Percentiles rank a stretch among this genome's conserved stretches.
Evolutionary conservation across 1,140 invertebrate species (phyloP).

Genomic region (Teleopsis dalmanni): DNA sequence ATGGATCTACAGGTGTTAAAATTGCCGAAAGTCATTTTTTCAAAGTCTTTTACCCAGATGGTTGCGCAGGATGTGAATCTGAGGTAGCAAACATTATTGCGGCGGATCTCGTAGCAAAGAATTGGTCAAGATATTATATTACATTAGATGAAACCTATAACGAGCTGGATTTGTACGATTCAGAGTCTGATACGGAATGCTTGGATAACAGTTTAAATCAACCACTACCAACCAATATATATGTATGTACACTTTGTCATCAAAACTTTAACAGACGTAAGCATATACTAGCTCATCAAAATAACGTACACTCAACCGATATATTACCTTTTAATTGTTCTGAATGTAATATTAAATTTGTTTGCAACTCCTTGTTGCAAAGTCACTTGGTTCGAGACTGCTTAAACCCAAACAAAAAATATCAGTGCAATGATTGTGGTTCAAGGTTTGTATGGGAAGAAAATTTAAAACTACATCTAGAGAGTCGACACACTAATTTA

Average conservation of each 20-base stretch:
- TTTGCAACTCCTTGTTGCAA: conserved; percentile 20
- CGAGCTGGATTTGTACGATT: conserved; percentile 31
- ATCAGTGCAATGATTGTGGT: conserved; percentile 19
- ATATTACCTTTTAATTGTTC: conserved; percentile 17
- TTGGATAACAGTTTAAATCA: no score
- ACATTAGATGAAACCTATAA: conserved; percentile 24
- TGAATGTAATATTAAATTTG: conserved; percentile 19
- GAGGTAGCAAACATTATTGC: conserved; percentile 21
- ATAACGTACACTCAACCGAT: conserved; percentile 10
- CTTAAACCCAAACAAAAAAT: conserved; percentile 18
- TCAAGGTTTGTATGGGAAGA: conserved; percentile 25
- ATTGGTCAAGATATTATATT: conserved; percentile 29
- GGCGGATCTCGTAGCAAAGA: conserved; percentile 22
- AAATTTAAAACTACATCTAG: conserved; percentile 23
- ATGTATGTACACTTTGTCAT: conserved; percentile 23
- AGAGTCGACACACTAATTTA: conserved; percentile 12
- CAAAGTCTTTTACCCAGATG: conserved; percentile 17
- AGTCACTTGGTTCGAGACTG: conserved; percentile 24
- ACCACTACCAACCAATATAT: not conserved
- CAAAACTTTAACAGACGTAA: conserved; percentile 7
- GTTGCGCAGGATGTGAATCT: conserved; percentile 10
- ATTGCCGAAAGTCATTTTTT: conserved; percentile 17
- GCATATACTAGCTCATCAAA: conserved; percentile 22
- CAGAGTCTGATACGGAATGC: conserved; percentile 20
- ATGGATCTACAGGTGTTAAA: conserved; percentile 21